Base-by-base conservation (phyloP, 2,797 vertebrate genomes). In the Catharus ustulatus region DNA sequence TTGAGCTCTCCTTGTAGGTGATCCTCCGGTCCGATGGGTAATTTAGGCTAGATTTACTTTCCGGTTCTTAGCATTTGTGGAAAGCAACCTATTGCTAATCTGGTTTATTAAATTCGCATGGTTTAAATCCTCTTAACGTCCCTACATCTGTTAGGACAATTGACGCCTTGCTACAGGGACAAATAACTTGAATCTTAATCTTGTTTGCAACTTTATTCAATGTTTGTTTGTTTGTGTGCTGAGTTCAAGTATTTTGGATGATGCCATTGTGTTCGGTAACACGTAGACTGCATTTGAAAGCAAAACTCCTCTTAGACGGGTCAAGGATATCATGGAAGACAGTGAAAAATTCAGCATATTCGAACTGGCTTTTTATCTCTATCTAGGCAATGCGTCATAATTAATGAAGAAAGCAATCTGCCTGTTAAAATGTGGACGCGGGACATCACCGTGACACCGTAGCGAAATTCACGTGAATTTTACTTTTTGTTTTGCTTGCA, bases 201-300 rank as follows among this genome's bases (percentile, higher is more conserved):
- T 98, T 98, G 97, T 98, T 98, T 98, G 98, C 98, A 98, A 98
- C 97, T 98, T 98, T 97, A 97, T 98, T 98, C 98, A 98, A 89
- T 97, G 97, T 98, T 98, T 98, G 97, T 94, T 94, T 96, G 97
- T 97, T 98, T 97, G 85, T 90, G 73, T 38, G 29, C 91, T 97
- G 95, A 98, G 94, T 97, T 94, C 90, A 90, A 97, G 85, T 96
- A 72, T 95, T 97, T 93, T 84, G 72, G 81, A 52, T 75, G 78
- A 94, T 94, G 45, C 87, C 93, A 48, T 90, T 93, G 89, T 81
- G 52, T 72, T 49, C 12, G 9, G 43, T 46, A 80, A 72, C 17
- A 32, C 10, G 11, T 1, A 49, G 62, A 45, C 54, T 62, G 18
- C 48, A 20, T 82, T 82, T 61, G 46, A 67, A 67, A 32, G 68